These are phyloP conservation scores for Serilophus lunatus DNA, from an alignment of 2,113 vertebrate species.

Conservation along the genomic window DNA sequence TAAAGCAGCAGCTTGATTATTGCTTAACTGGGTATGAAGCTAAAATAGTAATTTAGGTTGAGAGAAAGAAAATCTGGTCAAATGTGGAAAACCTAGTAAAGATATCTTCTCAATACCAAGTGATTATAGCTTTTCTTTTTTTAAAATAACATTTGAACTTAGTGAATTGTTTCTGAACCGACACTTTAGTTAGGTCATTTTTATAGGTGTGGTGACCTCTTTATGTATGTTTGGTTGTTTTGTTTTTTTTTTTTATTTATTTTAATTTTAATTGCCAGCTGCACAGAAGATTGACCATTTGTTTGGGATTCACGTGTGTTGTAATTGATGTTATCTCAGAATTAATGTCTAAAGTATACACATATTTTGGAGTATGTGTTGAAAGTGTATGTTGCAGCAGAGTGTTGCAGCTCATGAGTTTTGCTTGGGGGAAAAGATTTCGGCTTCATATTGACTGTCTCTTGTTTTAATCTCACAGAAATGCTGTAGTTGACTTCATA, in stretches of 20 bases:
- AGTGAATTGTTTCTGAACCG: background rate
- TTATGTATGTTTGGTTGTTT: background rate
- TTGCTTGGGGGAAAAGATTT: background rate
- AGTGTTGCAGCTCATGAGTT: background rate
- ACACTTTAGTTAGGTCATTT: background rate
- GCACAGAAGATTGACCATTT: background rate
- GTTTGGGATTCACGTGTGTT: background rate
- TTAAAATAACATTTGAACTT: background rate
- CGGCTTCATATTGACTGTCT: background rate
- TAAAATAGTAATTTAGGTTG: background rate
- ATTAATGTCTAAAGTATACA: background rate
- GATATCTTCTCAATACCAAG: background rate
- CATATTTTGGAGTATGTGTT: background rate
- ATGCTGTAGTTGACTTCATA: background rate
- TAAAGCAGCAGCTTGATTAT: background rate
- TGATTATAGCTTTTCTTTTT: background rate
- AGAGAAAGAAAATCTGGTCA: background rate
- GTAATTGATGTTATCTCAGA: background rate
- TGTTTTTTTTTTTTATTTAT: background rate
- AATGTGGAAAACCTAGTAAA: background rate
- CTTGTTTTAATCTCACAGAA: background rate
- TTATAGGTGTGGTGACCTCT: background rate
- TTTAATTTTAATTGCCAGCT: background rate
- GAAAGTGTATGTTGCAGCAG: fast-evolving
- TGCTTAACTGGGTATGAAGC: background rate